phyloP scores from a whole-genome alignment of 2,797 vertebrate species.

The Centropyge bicolor region DNA sequence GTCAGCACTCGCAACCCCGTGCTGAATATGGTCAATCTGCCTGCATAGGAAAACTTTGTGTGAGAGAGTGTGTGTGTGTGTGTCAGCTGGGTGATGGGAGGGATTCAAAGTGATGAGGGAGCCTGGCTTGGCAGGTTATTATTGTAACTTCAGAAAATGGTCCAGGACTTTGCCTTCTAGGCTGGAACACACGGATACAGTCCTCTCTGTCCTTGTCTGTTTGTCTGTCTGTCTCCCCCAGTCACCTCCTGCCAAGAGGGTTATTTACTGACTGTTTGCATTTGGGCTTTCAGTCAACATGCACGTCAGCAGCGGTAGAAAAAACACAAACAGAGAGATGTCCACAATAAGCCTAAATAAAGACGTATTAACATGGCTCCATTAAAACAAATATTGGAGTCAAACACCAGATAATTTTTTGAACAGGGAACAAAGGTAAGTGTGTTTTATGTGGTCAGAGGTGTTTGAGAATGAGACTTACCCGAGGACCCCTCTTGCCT shows the following conservation, averaged over 20 bases:
- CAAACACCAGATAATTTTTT: background rate
- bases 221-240: slow-evolving; percentile 32
- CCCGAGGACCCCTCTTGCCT: slow-evolving; percentile 93
- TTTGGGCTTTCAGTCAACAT: slow-evolving; percentile 50
- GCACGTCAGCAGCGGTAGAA: slow-evolving; percentile 42
- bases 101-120: slow-evolving; percentile 56
- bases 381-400: background rate
- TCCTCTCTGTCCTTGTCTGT: slow-evolving; percentile 34
- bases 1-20: slow-evolving; percentile 78
- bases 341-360: slow-evolving; percentile 29
- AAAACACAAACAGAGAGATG: slow-evolving; percentile 30
- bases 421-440: slow-evolving; percentile 6
- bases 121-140: slow-evolving; percentile 56
- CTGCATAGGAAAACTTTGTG: slow-evolving; percentile 74
- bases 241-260: slow-evolving; percentile 11
- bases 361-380: slow-evolving; percentile 11
- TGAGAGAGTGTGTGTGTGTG: slow-evolving; percentile 40
- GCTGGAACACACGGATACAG: slow-evolving; percentile 47
- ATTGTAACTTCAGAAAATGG: slow-evolving; percentile 66
- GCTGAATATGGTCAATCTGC: slow-evolving; percentile 79
- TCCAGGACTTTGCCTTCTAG: slow-evolving; percentile 30
- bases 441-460: slow-evolving; percentile 27
- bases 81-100: slow-evolving; percentile 56
- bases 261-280: slow-evolving; percentile 51
- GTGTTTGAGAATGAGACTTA: slow-evolving; percentile 80